Evolutionary conservation across 2,797 vertebrate genomes (phyloP), one percentile per base, ranked within the genome.

Genomic region (Calcarius lapponicus): DNA sequence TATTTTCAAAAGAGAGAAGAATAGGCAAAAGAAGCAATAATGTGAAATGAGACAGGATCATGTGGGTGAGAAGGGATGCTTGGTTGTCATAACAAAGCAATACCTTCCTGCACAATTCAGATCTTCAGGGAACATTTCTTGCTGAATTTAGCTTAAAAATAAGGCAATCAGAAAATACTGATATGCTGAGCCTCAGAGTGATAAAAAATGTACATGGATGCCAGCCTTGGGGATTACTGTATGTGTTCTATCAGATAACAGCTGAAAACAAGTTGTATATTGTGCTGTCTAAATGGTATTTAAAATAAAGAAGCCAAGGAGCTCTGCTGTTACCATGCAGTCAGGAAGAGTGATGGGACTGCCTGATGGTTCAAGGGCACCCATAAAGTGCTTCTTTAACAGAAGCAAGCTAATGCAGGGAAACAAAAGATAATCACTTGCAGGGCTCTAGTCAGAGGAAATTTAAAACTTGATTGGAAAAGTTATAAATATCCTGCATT

Each of bases 71-170:
- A 36, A 90, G 40, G 51, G 38, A 42, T 54, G 50, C 21, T 81
- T 70, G 51, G 38, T 25, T 90, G 51, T 70, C 40, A 75, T 69
- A 93, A 81, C 17, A 80, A 60, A 93, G 47, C 61, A 91, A 90
- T 84, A 87, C 25, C 50, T 95, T 83, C 83, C 82, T 75, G 94
- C 92, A 80, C 38, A 82, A 56, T 75, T 81, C 62, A 54, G 48
- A 70, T 85, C 69, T 93, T 71, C 31, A 25, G 80, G 80, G 79
- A 95, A 93, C 43, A 65, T 88, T 95, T 97, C 70, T 76, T 95
- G 38, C 36, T 92, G 86, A 72, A 94, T 86, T 95, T 91, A 84
- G 60, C 56, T 89, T 92, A 90, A 96, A 95, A 96, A 86, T 75
- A 94, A 91, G 70, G 93, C 60, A 93, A 69, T 40, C 64, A 79